Evolutionary conservation across 2,888 invertebrate genomes (phyloP), one percentile per base, ranked within the genome.

Genomic region (Synergus japonicus): DNA sequence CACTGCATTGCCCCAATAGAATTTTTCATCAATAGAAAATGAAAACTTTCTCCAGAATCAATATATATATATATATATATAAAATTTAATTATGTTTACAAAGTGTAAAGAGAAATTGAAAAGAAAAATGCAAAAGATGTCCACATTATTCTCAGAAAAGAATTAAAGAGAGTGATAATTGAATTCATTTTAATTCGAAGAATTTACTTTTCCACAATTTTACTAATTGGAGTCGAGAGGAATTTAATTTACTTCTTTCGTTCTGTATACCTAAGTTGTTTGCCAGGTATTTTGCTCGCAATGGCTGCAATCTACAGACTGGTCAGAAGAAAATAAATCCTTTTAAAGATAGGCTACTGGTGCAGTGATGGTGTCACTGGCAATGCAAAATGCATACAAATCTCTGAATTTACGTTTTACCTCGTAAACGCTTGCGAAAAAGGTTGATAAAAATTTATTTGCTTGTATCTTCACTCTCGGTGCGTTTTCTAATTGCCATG

Each of bases 191-290:
- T 73, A 54, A 54, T 37, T 22, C 54, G 46, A 7, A 15, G 22
- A 49, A 73, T 73, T 73, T 73, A 22, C 73, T 54, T 73, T 73
- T 73, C n/a, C 54, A 22, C 73, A 29, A 3, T 22, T 73, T 73
- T 18, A 54, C 49, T 73, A 73, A 73, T 54, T 73, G 15, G 37
- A n/a, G 15, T 37, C 15, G 54, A 73, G 54, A 54, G 29, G 73
- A 73, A 54, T 54, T 73, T 37, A 73, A 73, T 73, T 54, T 10
- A 73, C 54, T 54, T 37, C 2, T 73, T 73, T 54, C 49, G 8
- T 12, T 69, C 29, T 12, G 37, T 69, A 13, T 22, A 46, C 37
- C n/a, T 29, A 13, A 73, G n/a, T n/a, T 22, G 29, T 73, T 73
- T 69, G 29, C 54, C 29, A 29, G 29, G 3, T 29, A 29, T 29